Base-by-base conservation (phyloP, 2,113 vertebrate species). In the Serinus canaria region DNA sequence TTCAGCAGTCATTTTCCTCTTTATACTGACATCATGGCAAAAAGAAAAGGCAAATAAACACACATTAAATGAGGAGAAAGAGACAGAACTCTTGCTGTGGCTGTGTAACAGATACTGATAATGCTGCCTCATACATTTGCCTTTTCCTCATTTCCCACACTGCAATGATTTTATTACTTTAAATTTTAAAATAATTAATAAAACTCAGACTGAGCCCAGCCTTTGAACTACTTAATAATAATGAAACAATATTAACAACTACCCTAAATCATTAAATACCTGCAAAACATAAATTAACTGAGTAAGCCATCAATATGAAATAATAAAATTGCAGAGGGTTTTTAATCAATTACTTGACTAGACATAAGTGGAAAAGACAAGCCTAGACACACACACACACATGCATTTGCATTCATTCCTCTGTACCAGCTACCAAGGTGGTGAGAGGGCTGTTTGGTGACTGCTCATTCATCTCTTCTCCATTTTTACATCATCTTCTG, bases 31-130 rank as follows among this genome's bases (percentile, higher is more conserved):
- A 83, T 68, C 17, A 46, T 53, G 47, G n/a, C 64, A 46, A 85
- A 93, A 92, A 56, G 33, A 83, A 83, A 92, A 94, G 75, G 31
- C 55, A 94, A 93, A 85, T 77, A 94, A 91, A 83, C 19, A 81
- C 43, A 59, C 11, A 81, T 18, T n/a, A 88, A 91, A 88, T 15
- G 14, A 89, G 35, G 60, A 84, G 53, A 92, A 89, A 82, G 41
- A 80, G 58, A 55, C 33, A 87, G 39, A 90, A 95, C 35, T 74
- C 55, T 80, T 86, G 27, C 35, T 91, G 24, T 43, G 55, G 63
- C 52, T 49, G 25, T 30, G n/a, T 21, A 59, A 19, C 35, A 52
- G 28, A 63, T 37, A 60, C 37, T 43, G 62, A 83, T 80, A 64
- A 58, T 77, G 46, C 47, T 78, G 49, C 46, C 46, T 92, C 73